Evolutionary conservation across 2,888 invertebrate species (phyloP).

Genomic region (Pollenia angustigena): DNA sequence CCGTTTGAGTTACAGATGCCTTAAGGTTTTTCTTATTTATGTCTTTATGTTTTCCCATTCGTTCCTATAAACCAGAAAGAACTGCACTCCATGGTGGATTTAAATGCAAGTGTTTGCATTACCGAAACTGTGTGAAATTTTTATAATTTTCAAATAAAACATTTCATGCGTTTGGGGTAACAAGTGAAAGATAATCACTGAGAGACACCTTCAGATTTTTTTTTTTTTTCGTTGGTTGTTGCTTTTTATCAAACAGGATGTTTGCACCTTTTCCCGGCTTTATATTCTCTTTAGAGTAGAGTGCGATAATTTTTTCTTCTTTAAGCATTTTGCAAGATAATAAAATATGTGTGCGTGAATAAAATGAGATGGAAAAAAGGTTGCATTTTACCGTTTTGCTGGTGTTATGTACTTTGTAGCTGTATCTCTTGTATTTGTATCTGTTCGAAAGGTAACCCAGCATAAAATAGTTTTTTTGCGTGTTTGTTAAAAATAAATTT

Average conservation of each 20-base stretch:
- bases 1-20: constrained; percentile 12
- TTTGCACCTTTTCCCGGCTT: constrained; percentile 65
- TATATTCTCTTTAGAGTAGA: background rate
- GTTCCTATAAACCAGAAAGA: background rate
- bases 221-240: background rate
- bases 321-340: constrained; percentile 8
- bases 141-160: background rate
- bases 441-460: background rate
- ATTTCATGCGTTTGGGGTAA: constrained; percentile 39
- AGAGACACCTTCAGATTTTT: constrained; percentile 63
- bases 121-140: constrained; percentile 57
- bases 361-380: constrained; percentile 10
- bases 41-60: background rate
- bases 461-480: constrained; percentile 56
- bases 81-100: constrained; percentile 30
- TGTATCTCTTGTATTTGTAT: background rate
- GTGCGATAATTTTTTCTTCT: constrained; percentile 14
- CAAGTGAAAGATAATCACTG: constrained; percentile 62
- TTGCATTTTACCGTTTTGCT: constrained; percentile 40
- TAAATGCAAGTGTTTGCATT: constrained; percentile 42
- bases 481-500: constrained; percentile 65
- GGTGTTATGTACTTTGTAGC: background rate
- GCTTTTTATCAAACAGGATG: constrained; percentile 66
- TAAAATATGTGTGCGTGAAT: constrained; percentile 44
- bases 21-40: constrained; percentile 5